Evolutionary conservation across 2,888 invertebrate species (phyloP).

Genomic region (Odontocolon sp.): DNA sequence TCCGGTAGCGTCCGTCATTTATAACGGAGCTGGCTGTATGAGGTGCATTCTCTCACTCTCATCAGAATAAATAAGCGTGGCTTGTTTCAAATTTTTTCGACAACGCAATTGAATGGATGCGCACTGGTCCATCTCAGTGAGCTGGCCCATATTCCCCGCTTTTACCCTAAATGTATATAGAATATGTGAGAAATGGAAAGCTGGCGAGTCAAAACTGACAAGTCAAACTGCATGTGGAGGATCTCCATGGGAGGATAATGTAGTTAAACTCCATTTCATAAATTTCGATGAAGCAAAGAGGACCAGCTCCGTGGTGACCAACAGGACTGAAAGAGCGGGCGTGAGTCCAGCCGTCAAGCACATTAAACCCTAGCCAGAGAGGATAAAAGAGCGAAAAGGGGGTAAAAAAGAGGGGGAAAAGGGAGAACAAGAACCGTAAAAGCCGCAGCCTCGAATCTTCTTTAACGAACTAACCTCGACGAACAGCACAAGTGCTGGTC

Average conservation of each 20-base stretch:
- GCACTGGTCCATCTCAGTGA: too few relatives aligned
- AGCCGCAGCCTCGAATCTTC: slow-evolving; percentile 51
- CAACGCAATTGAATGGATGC: too few relatives aligned
- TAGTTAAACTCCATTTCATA: slow-evolving; percentile 38
- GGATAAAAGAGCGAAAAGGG: background rate
- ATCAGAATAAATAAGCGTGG: too few relatives aligned
- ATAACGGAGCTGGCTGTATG: too few relatives aligned
- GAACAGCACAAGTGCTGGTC: background rate
- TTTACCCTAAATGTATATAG: too few relatives aligned
- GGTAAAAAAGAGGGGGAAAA: background rate
- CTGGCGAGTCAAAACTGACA: background rate
- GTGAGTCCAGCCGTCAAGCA: slow-evolving; percentile 23
- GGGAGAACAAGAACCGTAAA: slow-evolving; percentile 23
- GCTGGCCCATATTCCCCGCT: too few relatives aligned
- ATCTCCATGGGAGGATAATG: slow-evolving; percentile 29
- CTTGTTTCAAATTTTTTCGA: too few relatives aligned
- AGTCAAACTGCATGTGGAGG: background rate
- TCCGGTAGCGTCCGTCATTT: too few relatives aligned
- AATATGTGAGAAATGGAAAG: too few relatives aligned
- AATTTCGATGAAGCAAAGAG: slow-evolving; percentile 56
- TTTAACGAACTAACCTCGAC: slow-evolving; percentile 42
- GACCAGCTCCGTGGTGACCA: background rate
- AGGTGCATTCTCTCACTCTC: too few relatives aligned
- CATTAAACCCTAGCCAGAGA: slow-evolving; percentile 23
- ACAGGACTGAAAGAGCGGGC: slow-evolving; percentile 29